Evolutionary conservation across 30 jellyfish, hydroid and myxozoan species (phyloP).

Genomic region (Cassiopea andromeda): DNA sequence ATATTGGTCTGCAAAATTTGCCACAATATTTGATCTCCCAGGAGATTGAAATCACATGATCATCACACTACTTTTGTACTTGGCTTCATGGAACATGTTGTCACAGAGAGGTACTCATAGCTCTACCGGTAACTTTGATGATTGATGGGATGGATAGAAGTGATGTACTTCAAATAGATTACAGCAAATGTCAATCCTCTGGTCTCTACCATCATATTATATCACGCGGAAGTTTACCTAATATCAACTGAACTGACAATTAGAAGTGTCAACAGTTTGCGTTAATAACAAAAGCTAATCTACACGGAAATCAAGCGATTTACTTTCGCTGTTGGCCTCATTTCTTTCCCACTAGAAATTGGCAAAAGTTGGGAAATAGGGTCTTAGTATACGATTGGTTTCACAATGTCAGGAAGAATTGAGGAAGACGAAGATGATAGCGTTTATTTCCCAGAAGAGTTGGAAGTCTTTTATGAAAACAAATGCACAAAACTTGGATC

Average conservation of each 20-base stretch:
- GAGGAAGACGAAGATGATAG: slow-evolving; percentile 41
- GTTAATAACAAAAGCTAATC: neutral
- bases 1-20: no score
- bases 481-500: slow-evolving; percentile 69
- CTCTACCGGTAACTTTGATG: neutral
- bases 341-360: neutral
- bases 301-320: neutral
- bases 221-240: neutral
- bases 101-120: no score
- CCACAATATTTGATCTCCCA: no score
- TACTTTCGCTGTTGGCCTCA: neutral
- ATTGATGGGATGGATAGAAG: neutral
- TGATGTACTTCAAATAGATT: neutral
- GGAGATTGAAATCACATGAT: no score
- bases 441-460: slow-evolving; percentile 63
- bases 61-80: no score
- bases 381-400: neutral
- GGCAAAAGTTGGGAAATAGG: neutral
- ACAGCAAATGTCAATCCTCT: neutral
- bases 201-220: neutral
- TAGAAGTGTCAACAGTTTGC: neutral
- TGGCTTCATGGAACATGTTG: no score
- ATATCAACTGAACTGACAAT: neutral
- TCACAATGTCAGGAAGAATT: slow-evolving; percentile 23
- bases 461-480: slow-evolving; percentile 63